Base-by-base conservation (phyloP, 1,140 invertebrate genomes). In the Aethina tumida region DNA sequence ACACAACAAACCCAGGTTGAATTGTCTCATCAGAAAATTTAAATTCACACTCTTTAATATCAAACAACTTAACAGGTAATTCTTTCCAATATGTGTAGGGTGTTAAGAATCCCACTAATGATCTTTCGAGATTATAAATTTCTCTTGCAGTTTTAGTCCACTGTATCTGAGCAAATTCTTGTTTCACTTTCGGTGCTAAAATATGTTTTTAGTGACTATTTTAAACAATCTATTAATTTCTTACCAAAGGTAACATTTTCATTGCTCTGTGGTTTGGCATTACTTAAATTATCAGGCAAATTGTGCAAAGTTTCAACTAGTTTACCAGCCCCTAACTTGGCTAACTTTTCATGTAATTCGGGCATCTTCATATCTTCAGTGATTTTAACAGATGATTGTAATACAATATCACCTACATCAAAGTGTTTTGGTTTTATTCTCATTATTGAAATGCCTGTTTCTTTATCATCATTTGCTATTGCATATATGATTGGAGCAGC, bases 371-470 rank as follows among this genome's bases (percentile, higher is more conserved):
- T 71, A 50, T 81, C 56, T 12, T 69, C 53, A 25, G 62, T 53
- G 33, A 95, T 74, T 35, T 62, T 7, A 26, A 82, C 58, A 55
- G 65, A 60, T 55, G 70, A 60, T 60, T 87, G 81, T 12, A 68
- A 58, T 41, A 94, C 60, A 44, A 94, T 77, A 52, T 89, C 76
- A 36, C 91, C 91, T 49, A 84, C 67, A 69, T 95, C 92, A 74
- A 94, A 95, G 46, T 77, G 74, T 58, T 87, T 70, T 13, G 91
- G 82, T 52, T 76, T 73, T 35, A 97, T 87, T 64, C 75, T 79
- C 80, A 96, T 94, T 18, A 97, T 75, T 3, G 86, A 82, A 17
- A 97, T 68, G 21, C 94, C 94, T 14, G 89, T 90, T 35, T 70
- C 62, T 15, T 57, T 49, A 58, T 98, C 92, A 16, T 85, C 88